phyloP scores from a whole-genome alignment of 1,140 invertebrate species.

The Drosophila sp. region DNA sequence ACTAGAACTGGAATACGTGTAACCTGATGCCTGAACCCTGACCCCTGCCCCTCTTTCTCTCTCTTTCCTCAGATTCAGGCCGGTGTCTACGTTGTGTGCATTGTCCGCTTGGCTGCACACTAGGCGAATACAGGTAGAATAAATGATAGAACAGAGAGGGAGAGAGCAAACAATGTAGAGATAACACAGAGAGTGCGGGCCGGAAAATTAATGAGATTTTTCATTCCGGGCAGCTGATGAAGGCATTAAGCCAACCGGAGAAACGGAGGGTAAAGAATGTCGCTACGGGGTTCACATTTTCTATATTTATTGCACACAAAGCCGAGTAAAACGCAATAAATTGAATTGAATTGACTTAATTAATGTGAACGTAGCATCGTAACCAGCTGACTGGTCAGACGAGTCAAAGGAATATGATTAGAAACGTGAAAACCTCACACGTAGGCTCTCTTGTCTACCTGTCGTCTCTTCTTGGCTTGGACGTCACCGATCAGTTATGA shows the following conservation, averaged over 20 bases:
- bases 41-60: not conserved
- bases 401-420: slow-evolving; percentile 26
- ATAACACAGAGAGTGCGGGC: slow-evolving; percentile 35
- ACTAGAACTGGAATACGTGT: slow-evolving; percentile 1
- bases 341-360: slow-evolving; percentile 50
- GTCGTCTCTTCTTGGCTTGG: not conserved
- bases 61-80: not conserved
- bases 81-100: slow-evolving; percentile 16
- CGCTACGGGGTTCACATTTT: slow-evolving; percentile 42
- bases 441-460: not conserved
- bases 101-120: slow-evolving; percentile 41
- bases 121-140: slow-evolving; percentile 39
- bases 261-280: slow-evolving; percentile 41
- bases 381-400: slow-evolving; percentile 26
- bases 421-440: slow-evolving; percentile 38
- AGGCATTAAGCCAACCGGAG: slow-evolving; percentile 53
- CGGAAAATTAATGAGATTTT: slow-evolving; percentile 63
- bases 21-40: slow-evolving; percentile 5
- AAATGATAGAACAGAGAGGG: slow-evolving; percentile 6
- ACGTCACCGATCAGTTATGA: slow-evolving; percentile 37
- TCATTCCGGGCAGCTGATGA: slow-evolving; percentile 62
- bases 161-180: slow-evolving; percentile 47
- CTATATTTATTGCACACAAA: slow-evolving; percentile 6
- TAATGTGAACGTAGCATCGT: slow-evolving; percentile 45
- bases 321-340: slow-evolving; percentile 27